Percentiles rank a stretch among this genome's conserved stretches.
These are phyloP conservation scores for Zeugodacus cucurbitae DNA, from an alignment of 1,140 invertebrate genomes.

Conservation along the genomic window DNA sequence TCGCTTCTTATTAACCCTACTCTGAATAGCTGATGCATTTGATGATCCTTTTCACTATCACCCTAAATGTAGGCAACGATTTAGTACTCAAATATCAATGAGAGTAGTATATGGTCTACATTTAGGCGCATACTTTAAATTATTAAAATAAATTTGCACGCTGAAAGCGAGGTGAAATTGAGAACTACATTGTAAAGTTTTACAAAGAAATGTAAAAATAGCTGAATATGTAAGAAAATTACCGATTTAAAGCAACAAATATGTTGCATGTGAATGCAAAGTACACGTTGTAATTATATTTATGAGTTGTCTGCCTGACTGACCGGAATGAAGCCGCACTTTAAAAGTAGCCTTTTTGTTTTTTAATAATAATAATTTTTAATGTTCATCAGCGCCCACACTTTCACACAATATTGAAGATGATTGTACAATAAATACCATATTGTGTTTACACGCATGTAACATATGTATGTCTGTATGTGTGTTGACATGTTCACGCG, in stretches of 20 bases:
- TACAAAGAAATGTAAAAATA: not conserved
- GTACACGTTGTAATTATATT: not conserved
- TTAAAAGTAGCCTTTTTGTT: not conserved
- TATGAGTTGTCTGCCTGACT: not conserved
- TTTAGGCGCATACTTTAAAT: not conserved
- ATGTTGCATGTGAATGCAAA: not conserved
- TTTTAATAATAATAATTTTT: slow-evolving; percentile 25
- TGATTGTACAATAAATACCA: slow-evolving; percentile 2
- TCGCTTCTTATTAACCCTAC: no score
- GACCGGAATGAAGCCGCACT: not conserved
- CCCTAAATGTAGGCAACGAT: not conserved
- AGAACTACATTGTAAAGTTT: not conserved
- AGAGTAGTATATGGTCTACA: not conserved
- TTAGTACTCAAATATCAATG: not conserved
- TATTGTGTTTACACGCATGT: not conserved
- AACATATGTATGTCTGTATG: not conserved
- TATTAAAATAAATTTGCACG: not conserved
- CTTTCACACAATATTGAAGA: not conserved
- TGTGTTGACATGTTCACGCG: not conserved
- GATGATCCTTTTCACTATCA: not conserved
- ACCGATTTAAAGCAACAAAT: not conserved
- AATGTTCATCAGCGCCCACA: not conserved
- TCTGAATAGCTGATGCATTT: no score
- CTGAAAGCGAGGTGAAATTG: not conserved
- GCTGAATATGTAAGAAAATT: not conserved